phyloP scores from a whole-genome alignment of 2,797 vertebrate species.

The Nannoperca obscura region DNA sequence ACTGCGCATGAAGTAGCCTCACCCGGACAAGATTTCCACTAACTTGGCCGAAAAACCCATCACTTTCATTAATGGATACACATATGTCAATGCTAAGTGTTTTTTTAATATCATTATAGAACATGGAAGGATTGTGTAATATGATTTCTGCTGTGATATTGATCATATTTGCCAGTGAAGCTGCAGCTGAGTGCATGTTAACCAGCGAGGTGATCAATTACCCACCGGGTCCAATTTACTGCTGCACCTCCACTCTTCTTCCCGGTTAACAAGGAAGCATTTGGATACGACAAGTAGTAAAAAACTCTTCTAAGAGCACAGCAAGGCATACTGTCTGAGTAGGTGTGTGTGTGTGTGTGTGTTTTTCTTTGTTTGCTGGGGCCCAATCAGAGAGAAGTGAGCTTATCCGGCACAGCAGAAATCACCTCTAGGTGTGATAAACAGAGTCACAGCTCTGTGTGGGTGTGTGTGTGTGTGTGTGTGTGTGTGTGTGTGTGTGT shows the following conservation, averaged over 20 bases:
- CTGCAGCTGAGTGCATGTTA: constrained; percentile 47
- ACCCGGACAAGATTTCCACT: constrained; percentile 24
- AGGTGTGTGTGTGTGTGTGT: constrained; percentile 25
- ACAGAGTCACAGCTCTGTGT: constrained; percentile 50
- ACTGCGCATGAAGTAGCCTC: constrained; percentile 10
- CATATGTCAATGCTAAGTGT: constrained; percentile 55
- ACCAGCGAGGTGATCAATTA: constrained; percentile 57
- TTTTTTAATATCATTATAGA: constrained; percentile 57
- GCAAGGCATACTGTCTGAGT: not conserved
- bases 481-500: constrained; percentile 26
- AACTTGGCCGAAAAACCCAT: constrained; percentile 25
- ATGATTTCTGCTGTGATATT: constrained; percentile 60
- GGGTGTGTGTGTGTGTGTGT: constrained; percentile 19
- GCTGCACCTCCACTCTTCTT: constrained; percentile 22
- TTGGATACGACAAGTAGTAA: constrained; percentile 24
- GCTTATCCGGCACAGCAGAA: constrained; percentile 70
- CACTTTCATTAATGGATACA: constrained; percentile 41
- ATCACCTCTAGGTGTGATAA: constrained; percentile 75
- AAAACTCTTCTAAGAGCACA: constrained; percentile 2
- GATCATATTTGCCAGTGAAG: constrained; percentile 60
- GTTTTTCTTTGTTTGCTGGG: constrained; percentile 33
- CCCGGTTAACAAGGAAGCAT: constrained; percentile 37
- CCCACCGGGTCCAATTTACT: constrained; percentile 52
- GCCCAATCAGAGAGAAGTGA: constrained; percentile 70
- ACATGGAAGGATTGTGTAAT: constrained; percentile 47